phyloP scores from a whole-genome alignment of 2,113 vertebrate genomes.

The Thamnaconus septentrionalis region DNA sequence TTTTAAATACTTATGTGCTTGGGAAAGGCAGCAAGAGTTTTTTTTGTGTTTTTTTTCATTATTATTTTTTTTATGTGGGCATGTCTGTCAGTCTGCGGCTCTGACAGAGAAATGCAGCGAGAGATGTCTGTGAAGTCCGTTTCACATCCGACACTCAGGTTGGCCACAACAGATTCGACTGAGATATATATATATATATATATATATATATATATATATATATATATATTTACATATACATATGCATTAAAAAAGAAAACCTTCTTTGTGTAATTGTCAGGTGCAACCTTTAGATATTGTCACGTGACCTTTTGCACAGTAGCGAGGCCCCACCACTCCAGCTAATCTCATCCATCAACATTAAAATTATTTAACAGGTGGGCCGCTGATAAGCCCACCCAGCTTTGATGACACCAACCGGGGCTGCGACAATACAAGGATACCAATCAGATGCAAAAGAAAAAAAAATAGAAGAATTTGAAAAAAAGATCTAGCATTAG shows the following conservation, averaged over 20 bases:
- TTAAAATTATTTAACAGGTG: conserved; percentile 59
- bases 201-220: too few species aligned
- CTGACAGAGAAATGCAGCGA: conserved; percentile 21
- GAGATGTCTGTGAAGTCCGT: conserved; percentile 2
- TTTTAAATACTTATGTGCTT: conserved; percentile 10
- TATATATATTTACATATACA: too few species aligned
- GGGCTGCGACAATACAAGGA: conserved; percentile 64
- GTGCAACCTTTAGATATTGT: conserved; percentile 53
- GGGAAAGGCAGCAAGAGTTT: conserved; percentile 8
- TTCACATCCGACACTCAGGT: too few species aligned
- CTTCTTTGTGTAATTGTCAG: conserved; percentile 47
- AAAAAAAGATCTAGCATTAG: conserved; percentile 63
- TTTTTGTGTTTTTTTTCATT: not conserved
- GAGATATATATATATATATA: too few species aligned
- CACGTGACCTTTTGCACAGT: conserved; percentile 56
- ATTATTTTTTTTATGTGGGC: not conserved
- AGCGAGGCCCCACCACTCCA: conserved; percentile 29
- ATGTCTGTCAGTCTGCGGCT: conserved; percentile 16
- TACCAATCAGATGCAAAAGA: conserved; percentile 47
- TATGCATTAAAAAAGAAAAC: conserved; percentile 16
- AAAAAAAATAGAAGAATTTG: too few species aligned
- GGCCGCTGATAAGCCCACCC: conserved; percentile 50
- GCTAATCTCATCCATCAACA: conserved; percentile 60
- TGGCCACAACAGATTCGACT: too few species aligned
- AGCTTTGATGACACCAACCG: conserved; percentile 56